phyloP scores from a whole-genome alignment of 2,797 vertebrate genomes.

The Cuculus canorus region DNA sequence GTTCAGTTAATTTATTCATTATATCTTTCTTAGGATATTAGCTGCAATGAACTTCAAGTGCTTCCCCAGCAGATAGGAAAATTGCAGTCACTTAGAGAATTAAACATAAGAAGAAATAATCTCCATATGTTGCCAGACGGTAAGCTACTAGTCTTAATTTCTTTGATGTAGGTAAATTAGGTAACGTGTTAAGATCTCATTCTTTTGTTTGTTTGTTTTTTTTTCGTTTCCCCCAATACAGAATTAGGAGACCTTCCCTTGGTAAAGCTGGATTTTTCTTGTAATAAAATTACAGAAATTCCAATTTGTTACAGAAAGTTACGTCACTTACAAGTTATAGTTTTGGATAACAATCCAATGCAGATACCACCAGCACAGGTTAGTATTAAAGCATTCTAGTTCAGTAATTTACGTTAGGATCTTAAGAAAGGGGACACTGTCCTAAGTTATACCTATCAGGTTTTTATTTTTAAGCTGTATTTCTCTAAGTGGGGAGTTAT shows the following conservation, averaged over 20 bases:
- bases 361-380: conserved; percentile 98
- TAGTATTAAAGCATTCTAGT: conserved; percentile 48
- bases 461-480: not conserved
- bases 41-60: conserved; percentile 97
- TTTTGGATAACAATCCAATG: conserved; percentile 98
- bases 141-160: conserved; percentile 64
- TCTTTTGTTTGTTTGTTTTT: not conserved
- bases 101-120: conserved; percentile 97
- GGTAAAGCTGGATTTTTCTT: conserved; percentile 96
- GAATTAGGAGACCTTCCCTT: conserved; percentile 94
- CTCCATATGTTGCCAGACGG: conserved; percentile 94
- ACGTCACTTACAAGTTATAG: conserved; percentile 91
- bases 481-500: not conserved
- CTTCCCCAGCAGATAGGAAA: conserved; percentile 95
- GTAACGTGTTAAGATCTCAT: conserved; percentile 8
- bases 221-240: conserved; percentile 64
- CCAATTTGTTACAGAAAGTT: conserved; percentile 92
- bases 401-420: not conserved
- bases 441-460: not conserved
- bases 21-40: conserved; percentile 87
- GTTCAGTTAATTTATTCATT: conserved; percentile 9
- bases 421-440: not conserved
- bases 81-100: conserved; percentile 91
- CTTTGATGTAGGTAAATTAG: conserved; percentile 20
- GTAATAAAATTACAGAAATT: conserved; percentile 98